Evolutionary conservation across 2,888 invertebrate genomes (phyloP), one percentile per base, ranked within the genome.

Genomic region (Trichogramma evanescens): DNA sequence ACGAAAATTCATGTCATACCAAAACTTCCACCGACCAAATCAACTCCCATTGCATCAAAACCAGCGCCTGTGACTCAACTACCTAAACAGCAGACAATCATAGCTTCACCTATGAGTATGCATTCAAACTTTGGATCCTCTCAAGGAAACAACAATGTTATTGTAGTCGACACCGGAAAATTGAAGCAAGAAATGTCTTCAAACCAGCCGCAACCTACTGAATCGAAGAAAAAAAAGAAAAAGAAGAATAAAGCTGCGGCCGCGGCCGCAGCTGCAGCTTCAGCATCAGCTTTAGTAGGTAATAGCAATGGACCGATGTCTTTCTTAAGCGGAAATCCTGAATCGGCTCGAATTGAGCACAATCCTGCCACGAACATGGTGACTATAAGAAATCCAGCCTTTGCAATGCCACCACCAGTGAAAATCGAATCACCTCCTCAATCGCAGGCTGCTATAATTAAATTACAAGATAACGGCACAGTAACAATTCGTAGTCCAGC

Each of bases 401-500:
- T 90, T 77, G 86, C 86, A 46, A 83, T 84, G 0, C 82, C 83
- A 65, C 74, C 77, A 56, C 82, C 83, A 0, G 82, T 82, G 61
- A 78, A 79, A 63, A 73, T 75, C 41, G 73, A 74, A 41, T 61
- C 71, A n/a, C 64, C 65, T 0, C 46, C 63, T 3, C 65, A 62
- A 38, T 83, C 84, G 59, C 86, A 85, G 55, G 85, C 86, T 4
- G 84, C 86, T 4, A 87, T 87, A 64, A 86, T 86, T 68, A 86
- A 85, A 68, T 77, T 79, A 6, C 85, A 85, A 66, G 87, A 86
- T 63, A 86, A 87, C 70, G 90, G 90, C 7, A 91, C 91, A 90
- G 91, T 89, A 62, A 91, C 91, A 0, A 92, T 91, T 54, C 80
- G 91, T 8, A 91, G 90, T 76, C 91, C 91, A 0, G 73, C 86